Percentiles rank a stretch among this genome's conserved stretches.
phyloP scores from a whole-genome alignment of 2,797 vertebrate genomes.

The Naso thynnoides region DNA sequence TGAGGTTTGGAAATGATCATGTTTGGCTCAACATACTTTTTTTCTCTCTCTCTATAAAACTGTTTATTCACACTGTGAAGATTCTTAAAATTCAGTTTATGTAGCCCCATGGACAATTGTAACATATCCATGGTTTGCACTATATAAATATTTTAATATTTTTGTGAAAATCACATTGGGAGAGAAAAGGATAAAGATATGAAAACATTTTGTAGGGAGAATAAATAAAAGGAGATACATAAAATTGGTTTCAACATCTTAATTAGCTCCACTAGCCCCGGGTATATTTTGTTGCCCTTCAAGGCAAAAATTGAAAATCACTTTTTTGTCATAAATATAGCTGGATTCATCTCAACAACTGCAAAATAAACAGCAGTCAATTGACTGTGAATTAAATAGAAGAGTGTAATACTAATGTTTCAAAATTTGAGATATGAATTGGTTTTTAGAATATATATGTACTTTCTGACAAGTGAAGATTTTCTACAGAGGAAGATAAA shows the following conservation, averaged over 20 bases:
- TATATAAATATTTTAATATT: too few relatives aligned
- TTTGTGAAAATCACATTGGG: too few relatives aligned
- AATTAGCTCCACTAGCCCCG: not conserved
- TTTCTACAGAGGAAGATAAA: not conserved
- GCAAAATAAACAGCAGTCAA: not conserved
- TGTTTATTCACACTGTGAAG: too few relatives aligned
- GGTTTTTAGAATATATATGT: not conserved
- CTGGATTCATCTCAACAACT: not conserved
- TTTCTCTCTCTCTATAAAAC: too few relatives aligned
- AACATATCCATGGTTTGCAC: too few relatives aligned
- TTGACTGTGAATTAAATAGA: not conserved
- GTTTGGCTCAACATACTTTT: too few relatives aligned
- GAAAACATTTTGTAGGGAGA: not conserved
- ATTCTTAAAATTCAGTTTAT: too few relatives aligned
- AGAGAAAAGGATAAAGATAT: not conserved
- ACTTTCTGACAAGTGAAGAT: not conserved
- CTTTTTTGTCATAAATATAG: slow-evolving; percentile 3
- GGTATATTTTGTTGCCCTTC: rapidly evolving
- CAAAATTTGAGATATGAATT: not conserved
- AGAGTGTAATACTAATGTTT: not conserved
- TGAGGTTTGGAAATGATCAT: too few relatives aligned
- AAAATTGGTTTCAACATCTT: not conserved
- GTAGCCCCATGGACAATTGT: too few relatives aligned
- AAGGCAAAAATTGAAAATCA: slow-evolving; percentile 2
- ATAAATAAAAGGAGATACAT: not conserved